phyloP scores from a whole-genome alignment of 2,797 vertebrate genomes.

The Sternotherus odoratus region DNA sequence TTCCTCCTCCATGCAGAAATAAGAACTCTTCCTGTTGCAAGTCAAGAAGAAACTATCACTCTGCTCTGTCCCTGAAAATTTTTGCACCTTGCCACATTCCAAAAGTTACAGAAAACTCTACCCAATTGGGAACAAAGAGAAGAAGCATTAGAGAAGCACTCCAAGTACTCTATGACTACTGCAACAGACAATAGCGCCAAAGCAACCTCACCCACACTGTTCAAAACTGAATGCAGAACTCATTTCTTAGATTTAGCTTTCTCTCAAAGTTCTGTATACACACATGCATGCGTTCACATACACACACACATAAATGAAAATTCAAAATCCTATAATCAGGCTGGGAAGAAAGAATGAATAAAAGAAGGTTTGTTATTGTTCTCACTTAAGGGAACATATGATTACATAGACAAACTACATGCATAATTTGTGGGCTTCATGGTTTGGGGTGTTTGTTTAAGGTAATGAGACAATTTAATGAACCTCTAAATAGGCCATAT shows the following conservation, averaged over 20 bases:
- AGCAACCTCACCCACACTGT: not conserved
- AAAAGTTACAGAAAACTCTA: slow-evolving; percentile 15
- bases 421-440: not conserved
- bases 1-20: not conserved
- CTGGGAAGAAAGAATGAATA: not conserved
- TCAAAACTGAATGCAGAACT: slow-evolving; percentile 1
- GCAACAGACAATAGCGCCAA: rapidly evolving
- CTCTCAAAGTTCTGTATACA: not conserved
- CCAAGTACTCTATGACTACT: not conserved
- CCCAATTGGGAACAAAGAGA: rapidly evolving
- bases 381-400: slow-evolving; percentile 12
- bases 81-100: not conserved
- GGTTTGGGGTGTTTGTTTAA: slow-evolving; percentile 55
- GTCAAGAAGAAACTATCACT: not conserved
- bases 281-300: not conserved
- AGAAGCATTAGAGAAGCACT: not conserved
- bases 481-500: slow-evolving; percentile 14
- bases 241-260: slow-evolving; percentile 17
- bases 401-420: slow-evolving; percentile 35
- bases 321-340: not conserved
- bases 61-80: not conserved
- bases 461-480: slow-evolving; percentile 56
- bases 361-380: slow-evolving; percentile 26
- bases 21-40: not conserved
- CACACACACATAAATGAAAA: not conserved